Base-by-base conservation (phyloP, 35 echinoderm and acorn worm species). In the Ptychodera flava region DNA sequence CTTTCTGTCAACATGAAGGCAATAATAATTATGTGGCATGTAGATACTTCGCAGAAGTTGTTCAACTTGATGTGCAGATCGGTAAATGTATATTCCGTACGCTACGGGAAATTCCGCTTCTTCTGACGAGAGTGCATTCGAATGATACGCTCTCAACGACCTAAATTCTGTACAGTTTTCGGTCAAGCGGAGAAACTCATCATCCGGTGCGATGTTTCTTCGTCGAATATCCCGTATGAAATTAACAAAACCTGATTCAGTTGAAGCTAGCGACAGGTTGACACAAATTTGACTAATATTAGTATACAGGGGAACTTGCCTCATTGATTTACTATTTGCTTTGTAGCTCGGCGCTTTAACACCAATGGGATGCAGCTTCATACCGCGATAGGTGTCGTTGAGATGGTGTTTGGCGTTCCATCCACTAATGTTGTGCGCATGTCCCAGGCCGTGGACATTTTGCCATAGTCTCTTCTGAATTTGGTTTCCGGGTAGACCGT, bases 11-110 rank as follows among this genome's bases (percentile, higher is more conserved):
- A 82, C 82, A 78, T 95, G 93, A 35, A 95, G 85, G 22, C 90
- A 91, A 32, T 92, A 92, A 0, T 92, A 77, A 88, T 94, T 94
- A 77, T 94, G 93, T n/a, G 93, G 93, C 32, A 91, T 89, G 32
- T 94, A 94, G 1, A 94, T 91, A 0, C 31, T 77, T 28, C 93
- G 80, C 10, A 94, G 37, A 0, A 94, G 34, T 84, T 83, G 33
- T 76, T 94, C 93, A 28, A 94, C 85, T 79, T 94, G 93, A 36
- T 64, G 45, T 64, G 45, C 45, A 22, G 45, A 64, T 64, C 22
- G 6, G 22, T 64, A 64, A 64, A 64, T 22, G 45, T 64, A 64
- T 64, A 64, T 64, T 12, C 45, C 45, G 45, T 64, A 64, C 6
- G 45, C 45, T 64, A 64, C 22, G 22, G 45, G 45, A 64, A 64